These are phyloP conservation scores for Halcyon smyrnensis DNA, from an alignment of 2,797 vertebrate genomes.

Conservation along the genomic window DNA sequence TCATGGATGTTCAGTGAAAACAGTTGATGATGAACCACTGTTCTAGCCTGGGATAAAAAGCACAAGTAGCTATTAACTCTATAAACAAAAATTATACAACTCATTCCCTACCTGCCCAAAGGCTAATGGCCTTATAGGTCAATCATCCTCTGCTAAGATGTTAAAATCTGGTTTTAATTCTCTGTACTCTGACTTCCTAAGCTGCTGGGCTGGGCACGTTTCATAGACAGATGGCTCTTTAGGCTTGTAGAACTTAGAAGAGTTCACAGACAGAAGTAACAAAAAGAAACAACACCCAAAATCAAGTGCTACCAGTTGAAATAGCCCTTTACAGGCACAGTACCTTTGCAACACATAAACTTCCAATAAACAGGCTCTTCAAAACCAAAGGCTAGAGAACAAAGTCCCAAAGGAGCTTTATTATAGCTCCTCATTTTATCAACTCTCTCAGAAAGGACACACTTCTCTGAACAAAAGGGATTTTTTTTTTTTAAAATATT, in stretches of 20 bases:
- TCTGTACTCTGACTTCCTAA: constrained; percentile 40
- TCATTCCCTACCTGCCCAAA: constrained; percentile 11
- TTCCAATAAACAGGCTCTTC: neutral
- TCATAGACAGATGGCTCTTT: constrained; percentile 36
- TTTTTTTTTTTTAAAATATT: neutral
- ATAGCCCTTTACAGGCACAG: neutral
- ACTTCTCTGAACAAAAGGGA: neutral
- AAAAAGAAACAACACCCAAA: neutral
- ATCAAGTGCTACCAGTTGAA: constrained; percentile 9
- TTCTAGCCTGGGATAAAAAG: neutral
- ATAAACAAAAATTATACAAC: neutral
- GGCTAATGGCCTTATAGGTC: neutral
- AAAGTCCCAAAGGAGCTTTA: neutral
- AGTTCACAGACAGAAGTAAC: neutral
- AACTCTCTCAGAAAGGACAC: neutral
- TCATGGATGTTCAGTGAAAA: neutral
- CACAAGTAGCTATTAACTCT: neutral
- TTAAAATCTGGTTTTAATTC: constrained; percentile 59
- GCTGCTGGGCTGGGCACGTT: constrained; percentile 38
- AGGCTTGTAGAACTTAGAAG: constrained; percentile 18
- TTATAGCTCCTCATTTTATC: neutral
- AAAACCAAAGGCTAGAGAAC: neutral
- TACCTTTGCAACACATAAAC: neutral
- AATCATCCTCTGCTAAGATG: neutral
- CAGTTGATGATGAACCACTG: neutral